These are phyloP conservation scores for Epicauta chinensis DNA, from an alignment of 1,140 invertebrate genomes.

Conservation along the genomic window DNA sequence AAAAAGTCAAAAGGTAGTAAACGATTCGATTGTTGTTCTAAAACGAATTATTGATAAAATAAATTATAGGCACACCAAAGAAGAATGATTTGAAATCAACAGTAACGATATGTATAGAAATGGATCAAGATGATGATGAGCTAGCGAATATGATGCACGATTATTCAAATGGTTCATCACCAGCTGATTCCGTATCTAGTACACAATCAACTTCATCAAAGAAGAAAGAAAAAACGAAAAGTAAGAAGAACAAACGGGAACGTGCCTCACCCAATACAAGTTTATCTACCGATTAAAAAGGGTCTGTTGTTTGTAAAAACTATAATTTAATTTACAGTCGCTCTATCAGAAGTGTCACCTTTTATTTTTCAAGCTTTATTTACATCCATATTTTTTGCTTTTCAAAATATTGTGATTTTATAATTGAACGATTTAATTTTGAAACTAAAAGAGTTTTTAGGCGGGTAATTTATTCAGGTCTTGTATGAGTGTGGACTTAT, in stretches of 20 bases:
- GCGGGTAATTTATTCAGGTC: too few species aligned
- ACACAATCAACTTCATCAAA: constrained; percentile 26
- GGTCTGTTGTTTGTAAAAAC: too few species aligned
- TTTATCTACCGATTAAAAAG: constrained; percentile 11
- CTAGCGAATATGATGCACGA: constrained; percentile 31
- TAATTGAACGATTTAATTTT: background rate
- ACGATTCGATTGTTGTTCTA: background rate
- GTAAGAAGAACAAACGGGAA: constrained; percentile 31
- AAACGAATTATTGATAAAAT: background rate
- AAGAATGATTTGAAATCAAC: constrained; percentile 26
- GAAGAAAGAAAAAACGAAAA: constrained; percentile 33
- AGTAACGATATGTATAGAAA: constrained; percentile 30
- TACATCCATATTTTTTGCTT: constrained; percentile 5
- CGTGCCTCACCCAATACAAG: constrained; percentile 29
- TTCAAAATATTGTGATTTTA: constrained; percentile 4
- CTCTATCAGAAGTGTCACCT: too few species aligned
- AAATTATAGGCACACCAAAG: constrained; percentile 28
- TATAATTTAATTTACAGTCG: too few species aligned
- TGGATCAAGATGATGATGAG: constrained; percentile 36
- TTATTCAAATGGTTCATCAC: constrained; percentile 31
- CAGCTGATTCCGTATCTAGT: constrained; percentile 27
- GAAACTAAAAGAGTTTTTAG: too few species aligned
- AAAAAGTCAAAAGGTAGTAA: constrained; percentile 44
- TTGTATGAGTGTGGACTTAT: too few species aligned
- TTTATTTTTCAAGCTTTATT: too few species aligned